Evolutionary conservation across 2,888 invertebrate genomes (phyloP).

Genomic region (Plutella xylostella): DNA sequence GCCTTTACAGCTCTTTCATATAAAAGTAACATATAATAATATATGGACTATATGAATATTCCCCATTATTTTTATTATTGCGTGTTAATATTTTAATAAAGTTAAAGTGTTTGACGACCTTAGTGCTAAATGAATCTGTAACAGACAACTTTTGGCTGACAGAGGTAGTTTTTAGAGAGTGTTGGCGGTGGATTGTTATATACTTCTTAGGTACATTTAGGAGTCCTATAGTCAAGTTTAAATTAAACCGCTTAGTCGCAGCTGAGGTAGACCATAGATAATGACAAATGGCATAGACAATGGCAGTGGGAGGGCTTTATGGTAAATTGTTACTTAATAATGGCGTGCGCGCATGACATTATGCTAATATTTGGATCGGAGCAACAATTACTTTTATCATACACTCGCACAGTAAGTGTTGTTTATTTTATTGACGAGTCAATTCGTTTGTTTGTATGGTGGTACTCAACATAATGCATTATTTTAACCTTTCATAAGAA

Average conservation of each 20-base stretch:
- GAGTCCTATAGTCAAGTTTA: too few relatives aligned
- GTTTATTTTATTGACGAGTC: too few relatives aligned
- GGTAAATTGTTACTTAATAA: conserved; percentile 18
- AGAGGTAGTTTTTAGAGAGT: neutral
- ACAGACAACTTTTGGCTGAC: too few relatives aligned
- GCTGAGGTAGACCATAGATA: conserved; percentile 1
- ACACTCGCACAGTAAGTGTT: neutral
- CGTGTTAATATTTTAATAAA: neutral
- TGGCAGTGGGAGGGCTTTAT: conserved; percentile 33
- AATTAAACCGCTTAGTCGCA: neutral
- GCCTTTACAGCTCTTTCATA: too few relatives aligned
- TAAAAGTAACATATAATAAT: too few relatives aligned
- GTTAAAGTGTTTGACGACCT: neutral
- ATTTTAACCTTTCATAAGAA: neutral
- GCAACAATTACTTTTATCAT: neutral
- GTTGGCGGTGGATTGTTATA: neutral
- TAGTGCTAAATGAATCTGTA: neutral
- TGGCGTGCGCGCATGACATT: conserved; percentile 2
- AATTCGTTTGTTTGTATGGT: too few relatives aligned
- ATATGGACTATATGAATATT: too few relatives aligned
- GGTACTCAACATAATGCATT: too few relatives aligned
- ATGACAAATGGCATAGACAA: conserved; percentile 26
- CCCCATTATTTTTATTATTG: too few relatives aligned
- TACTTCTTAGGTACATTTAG: neutral
- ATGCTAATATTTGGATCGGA: conserved; percentile 1